Base-by-base conservation (phyloP, 53 echinoderm and acorn worm species). In the Antedon mediterranea region DNA sequence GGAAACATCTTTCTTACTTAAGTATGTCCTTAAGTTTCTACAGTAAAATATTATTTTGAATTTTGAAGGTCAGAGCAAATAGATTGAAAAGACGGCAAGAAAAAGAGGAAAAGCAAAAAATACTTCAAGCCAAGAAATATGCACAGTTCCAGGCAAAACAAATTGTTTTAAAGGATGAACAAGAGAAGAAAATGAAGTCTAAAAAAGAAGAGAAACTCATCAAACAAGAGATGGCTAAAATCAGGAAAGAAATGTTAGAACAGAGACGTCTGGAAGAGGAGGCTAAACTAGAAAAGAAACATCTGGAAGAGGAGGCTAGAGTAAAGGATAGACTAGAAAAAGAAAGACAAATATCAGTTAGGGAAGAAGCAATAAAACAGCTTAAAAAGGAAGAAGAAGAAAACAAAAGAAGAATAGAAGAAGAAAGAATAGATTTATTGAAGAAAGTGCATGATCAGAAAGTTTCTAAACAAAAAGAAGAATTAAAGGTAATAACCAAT, bases 41-140 rank as follows among this genome's bases (percentile, higher is more conserved):
- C n/a, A n/a, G n/a, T n/a, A n/a, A n/a, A n/a, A n/a, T n/a, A n/a
- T n/a, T n/a, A n/a, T n/a, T n/a, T n/a, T n/a, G n/a, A n/a, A n/a
- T n/a, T n/a, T n/a, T n/a, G 2, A 70, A 94, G 94, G 94, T 94
- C 27, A 91, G 85, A 71, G 94, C 89, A 73, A 94, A 94, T 41
- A 80, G 94, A n/a, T 78, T 87, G 85, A 94, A 92, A 75, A 75
- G 86, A 76, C 82, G 91, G 70, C 78, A 78, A 78, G 84, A 85
- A 32, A 76, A 77, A 31, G 75, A 82, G 9, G 72, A 85, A 30
- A 77, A 85, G 43, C 81, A 87, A 27, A 79, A 77, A 71, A 72
- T 80, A 75, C 74, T 82, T 31, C 85, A 86, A 73, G 82, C 82
- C 30, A 77, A 81, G 71, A 89, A 86, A 78, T 83, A 79, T 14